Evolutionary conservation across 64 coral and sea anemone genomes (phyloP).

Genomic region (Actinia tenebrosa): DNA sequence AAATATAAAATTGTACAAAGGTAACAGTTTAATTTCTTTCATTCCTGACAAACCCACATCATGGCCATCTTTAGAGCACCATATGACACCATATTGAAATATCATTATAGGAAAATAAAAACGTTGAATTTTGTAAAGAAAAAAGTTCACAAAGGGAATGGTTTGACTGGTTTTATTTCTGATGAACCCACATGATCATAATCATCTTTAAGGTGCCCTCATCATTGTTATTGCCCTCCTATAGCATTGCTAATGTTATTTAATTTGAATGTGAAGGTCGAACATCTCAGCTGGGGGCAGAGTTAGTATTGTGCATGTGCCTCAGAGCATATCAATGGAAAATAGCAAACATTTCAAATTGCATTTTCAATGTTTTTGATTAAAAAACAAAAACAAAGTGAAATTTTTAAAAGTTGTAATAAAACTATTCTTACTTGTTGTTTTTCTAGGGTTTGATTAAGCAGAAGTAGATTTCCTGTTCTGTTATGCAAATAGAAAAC

Average conservation of each 20-base stretch:
- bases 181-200: too few relatives aligned
- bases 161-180: too few relatives aligned
- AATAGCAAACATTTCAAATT: background rate
- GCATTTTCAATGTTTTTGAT: background rate
- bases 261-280: background rate
- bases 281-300: background rate
- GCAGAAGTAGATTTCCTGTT: conserved; percentile 83
- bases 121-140: too few relatives aligned
- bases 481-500: conserved; percentile 23
- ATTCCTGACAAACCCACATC: background rate
- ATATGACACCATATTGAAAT: background rate
- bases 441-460: conserved; percentile 80
- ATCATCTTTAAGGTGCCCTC: background rate
- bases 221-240: background rate
- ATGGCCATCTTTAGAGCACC: background rate
- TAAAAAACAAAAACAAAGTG: background rate
- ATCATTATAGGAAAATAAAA: too few relatives aligned
- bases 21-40: background rate
- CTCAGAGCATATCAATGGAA: background rate
- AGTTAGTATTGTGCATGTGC: background rate
- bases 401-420: background rate
- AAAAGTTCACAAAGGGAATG: too few relatives aligned
- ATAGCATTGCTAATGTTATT: background rate
- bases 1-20: background rate
- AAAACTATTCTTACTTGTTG: conserved; percentile 57